These are phyloP conservation scores for Ernsta delagoae DNA, from an alignment of 2,888 invertebrate genomes.

Conservation along the genomic window DNA sequence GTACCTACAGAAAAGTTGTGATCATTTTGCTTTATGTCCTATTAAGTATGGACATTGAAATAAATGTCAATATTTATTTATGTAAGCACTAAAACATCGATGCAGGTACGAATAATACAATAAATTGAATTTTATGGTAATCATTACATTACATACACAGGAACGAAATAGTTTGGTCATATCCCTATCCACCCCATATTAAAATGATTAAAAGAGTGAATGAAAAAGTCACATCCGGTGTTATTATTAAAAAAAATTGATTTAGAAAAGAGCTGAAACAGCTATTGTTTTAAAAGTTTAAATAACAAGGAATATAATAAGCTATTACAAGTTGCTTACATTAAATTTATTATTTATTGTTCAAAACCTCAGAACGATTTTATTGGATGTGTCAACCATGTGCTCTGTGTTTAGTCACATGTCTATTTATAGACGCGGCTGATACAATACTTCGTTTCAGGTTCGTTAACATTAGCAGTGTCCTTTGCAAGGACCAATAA, in stretches of 20 bases:
- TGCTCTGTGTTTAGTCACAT: conserved; percentile 67
- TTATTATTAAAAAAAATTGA: neutral
- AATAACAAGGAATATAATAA: conserved; percentile 35
- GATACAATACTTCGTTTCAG: conserved; percentile 50
- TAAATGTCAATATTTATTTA: no score
- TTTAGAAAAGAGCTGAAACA: neutral
- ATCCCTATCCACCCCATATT: no score
- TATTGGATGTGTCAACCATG: conserved; percentile 66
- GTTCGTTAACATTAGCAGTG: conserved; percentile 64
- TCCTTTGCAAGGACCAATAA: conserved; percentile 46
- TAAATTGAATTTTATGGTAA: no score
- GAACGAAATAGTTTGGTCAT: no score
- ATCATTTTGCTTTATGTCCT: no score
- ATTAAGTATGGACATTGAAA: no score
- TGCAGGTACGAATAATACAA: no score
- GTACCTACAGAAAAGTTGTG: neutral
- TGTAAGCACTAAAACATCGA: no score
- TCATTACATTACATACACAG: no score
- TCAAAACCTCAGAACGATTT: conserved; percentile 40
- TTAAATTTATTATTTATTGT: no score
- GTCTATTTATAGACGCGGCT: conserved; percentile 64
- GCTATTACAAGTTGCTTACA: no score
- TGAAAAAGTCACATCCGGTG: neutral
- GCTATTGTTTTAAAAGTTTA: conserved; percentile 19
- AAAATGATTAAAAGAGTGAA: neutral